Conservation (phyloP, 2,797 vertebrate species). For the Lepilemur septentrionalis region DNA sequence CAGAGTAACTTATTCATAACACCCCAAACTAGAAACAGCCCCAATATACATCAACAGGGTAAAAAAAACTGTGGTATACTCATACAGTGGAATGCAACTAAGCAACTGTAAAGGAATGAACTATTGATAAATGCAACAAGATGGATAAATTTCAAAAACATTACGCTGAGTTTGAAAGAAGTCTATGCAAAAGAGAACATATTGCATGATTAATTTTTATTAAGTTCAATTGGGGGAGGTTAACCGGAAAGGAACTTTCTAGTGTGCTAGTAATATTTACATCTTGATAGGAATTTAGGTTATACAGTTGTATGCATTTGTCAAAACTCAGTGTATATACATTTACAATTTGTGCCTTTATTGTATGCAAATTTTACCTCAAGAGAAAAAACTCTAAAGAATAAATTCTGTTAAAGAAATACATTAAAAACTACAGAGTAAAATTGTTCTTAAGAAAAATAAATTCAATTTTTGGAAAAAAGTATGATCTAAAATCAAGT, state of each 20-base stretch:
- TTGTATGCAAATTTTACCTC: neutral
- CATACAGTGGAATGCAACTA: neutral
- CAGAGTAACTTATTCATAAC: neutral
- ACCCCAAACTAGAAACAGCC: neutral
- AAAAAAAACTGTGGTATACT: neutral
- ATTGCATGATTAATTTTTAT: neutral
- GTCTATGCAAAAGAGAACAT: neutral
- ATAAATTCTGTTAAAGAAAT: neutral
- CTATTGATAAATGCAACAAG: neutral
- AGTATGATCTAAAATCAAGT: neutral
- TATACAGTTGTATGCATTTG: neutral
- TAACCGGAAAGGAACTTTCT: neutral
- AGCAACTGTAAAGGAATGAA: neutral
- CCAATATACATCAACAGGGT: neutral
- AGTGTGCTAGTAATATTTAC: neutral
- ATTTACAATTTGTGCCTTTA: neutral
- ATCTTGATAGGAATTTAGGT: neutral
- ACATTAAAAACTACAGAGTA: neutral
- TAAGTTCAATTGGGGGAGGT: neutral
- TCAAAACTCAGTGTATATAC: neutral
- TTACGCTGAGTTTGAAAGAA: neutral
- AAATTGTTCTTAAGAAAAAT: slow-evolving; percentile 28
- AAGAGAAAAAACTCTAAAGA: neutral
- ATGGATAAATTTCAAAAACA: slow-evolving; percentile 1
- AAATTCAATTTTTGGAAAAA: neutral